These are phyloP conservation scores for Acrobasis repandana DNA, from an alignment of 2,888 invertebrate genomes.

Conservation along the genomic window DNA sequence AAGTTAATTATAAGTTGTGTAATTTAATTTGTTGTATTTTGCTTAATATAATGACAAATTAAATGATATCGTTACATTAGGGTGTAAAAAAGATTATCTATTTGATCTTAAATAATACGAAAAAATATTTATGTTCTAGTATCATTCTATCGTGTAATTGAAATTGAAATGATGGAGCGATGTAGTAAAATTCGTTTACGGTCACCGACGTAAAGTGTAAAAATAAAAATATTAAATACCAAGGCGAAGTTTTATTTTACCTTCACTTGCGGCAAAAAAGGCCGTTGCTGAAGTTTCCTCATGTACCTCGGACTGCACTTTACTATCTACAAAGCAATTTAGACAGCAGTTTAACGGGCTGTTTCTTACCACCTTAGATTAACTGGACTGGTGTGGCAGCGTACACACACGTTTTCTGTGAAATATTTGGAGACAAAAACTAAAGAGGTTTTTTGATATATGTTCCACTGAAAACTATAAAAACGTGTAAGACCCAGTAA, in stretches of 20 bases:
- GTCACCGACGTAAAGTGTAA: constrained; percentile 81
- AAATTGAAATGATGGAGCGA: constrained; percentile 72
- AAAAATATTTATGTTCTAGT: constrained; percentile 83
- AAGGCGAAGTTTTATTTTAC: constrained; percentile 65
- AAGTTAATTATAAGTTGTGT: constrained; percentile 76
- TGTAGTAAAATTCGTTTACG: constrained; percentile 82
- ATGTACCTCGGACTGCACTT: neutral
- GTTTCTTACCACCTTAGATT: too few relatives aligned
- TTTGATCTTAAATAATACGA: constrained; percentile 82
- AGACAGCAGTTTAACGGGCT: too few relatives aligned
- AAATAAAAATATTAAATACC: constrained; percentile 80
- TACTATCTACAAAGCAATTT: neutral
- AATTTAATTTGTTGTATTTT: constrained; percentile 81
- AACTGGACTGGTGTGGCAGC: too few relatives aligned
- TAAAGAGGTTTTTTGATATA: too few relatives aligned
- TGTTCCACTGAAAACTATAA: too few relatives aligned
- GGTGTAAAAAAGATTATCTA: constrained; percentile 83
- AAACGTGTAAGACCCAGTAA: too few relatives aligned
- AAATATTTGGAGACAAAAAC: too few relatives aligned
- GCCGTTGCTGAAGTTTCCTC: neutral
- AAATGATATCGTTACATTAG: constrained; percentile 82
- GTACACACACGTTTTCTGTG: too few relatives aligned
- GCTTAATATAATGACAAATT: constrained; percentile 80
- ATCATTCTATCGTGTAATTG: constrained; percentile 80
- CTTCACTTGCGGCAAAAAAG: neutral